Base-by-base conservation (phyloP, 2,888 invertebrate genomes). In the Phrixothrix hirtus region DNA sequence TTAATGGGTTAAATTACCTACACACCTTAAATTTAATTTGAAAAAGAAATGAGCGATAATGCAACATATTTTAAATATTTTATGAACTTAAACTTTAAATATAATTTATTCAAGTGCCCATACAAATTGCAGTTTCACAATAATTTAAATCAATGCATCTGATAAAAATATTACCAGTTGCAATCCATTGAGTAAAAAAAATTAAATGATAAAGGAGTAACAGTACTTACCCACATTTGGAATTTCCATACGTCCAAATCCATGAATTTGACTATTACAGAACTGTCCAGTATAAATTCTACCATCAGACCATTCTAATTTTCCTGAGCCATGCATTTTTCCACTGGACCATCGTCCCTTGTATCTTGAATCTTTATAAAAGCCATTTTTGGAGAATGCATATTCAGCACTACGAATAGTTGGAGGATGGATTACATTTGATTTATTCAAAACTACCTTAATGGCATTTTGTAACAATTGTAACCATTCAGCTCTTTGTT, bases 311-410 rank as follows among this genome's bases (percentile, higher is more conserved):
- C 91, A 95, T 66, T 86, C 86, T 51, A 94, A 73, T 71, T 87
- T 87, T 2, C 94, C 93, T 69, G 81, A 80, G 0, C 94, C 95
- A 71, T 94, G 90, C 66, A 92, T 80, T 69, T 90, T 87, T 0
- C 90, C 92, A 68, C 86, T 86, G 52, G 85, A 73, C 94, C 94
- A 95, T 48, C 86, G 80, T 0, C 91, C 95, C 42, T 79, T 82
- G 63, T 92, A 94, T 58, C 83, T 86, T 0, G 91, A 89, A 61
- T 88, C 88, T 70, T 89, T 87, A 66, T 84, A 91, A 64, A 82
- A 81, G 0, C 81, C 72, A 69, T 82, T 84, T 70, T 88, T 90
- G 6, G 83, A 82, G 70, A 89, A 93, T 1, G 83, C 81, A 66
- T 89, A 87, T 11, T 79, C 81, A 0, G 90, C 89, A 26, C 84